Conservation (phyloP, 2,888 invertebrate species). For the Agrochola lychnidis region DNA sequence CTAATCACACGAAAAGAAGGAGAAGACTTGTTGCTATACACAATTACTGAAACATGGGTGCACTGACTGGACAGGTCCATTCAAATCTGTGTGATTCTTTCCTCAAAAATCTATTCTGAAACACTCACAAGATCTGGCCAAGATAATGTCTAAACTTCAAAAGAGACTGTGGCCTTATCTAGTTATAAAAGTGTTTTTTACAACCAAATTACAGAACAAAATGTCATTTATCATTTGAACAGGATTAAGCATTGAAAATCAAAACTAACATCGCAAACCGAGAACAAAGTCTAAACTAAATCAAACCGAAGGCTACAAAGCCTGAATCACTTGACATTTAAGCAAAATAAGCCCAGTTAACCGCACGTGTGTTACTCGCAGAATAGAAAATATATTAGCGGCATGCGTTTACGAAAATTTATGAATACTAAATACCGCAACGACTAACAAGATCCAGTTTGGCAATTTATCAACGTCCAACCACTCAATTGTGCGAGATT, state of each 20-base stretch:
- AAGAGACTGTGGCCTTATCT: neutral
- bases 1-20: too few species aligned
- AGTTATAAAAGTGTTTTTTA: neutral
- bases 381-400: constrained; percentile 63
- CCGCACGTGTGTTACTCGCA: constrained; percentile 60
- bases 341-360: constrained; percentile 52
- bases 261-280: constrained; percentile 31
- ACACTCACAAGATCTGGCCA: neutral
- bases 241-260: constrained; percentile 24
- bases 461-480: constrained; percentile 70
- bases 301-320: constrained; percentile 39
- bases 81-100: too few species aligned
- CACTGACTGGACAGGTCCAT: neutral
- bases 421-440: constrained; percentile 70
- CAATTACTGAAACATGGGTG: neutral
- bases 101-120: neutral
- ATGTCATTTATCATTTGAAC: neutral
- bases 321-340: constrained; percentile 58
- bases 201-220: neutral
- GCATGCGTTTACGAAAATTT: constrained; percentile 67
- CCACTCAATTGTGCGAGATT: constrained; percentile 67
- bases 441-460: constrained; percentile 67
- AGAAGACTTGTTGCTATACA: neutral
- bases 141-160: neutral
- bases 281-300: constrained; percentile 46